These are phyloP conservation scores for Barnardius zonarius DNA, from an alignment of 2,113 vertebrate genomes.

Conservation along the genomic window DNA sequence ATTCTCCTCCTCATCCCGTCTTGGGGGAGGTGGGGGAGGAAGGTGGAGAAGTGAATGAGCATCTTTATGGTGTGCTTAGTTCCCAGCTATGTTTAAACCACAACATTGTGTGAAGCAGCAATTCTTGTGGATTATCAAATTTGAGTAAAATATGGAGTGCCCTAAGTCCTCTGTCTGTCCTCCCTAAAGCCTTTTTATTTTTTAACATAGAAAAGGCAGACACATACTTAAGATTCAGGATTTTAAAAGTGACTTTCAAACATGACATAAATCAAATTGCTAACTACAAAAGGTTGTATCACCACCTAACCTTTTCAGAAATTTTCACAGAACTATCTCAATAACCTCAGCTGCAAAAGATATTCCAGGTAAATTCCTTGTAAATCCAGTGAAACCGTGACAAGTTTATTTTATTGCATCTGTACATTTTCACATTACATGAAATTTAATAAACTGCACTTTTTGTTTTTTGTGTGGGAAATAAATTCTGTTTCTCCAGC, in stretches of 20 bases:
- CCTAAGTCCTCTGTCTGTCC: rapidly evolving
- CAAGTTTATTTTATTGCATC: not conserved
- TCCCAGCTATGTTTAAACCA: not conserved
- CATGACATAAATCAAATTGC: not conserved
- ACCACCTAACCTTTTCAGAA: not conserved
- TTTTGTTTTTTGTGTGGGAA: not conserved
- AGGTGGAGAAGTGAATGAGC: not conserved
- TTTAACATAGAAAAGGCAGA: not conserved
- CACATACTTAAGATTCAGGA: not conserved
- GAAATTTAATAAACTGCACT: not conserved
- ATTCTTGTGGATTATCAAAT: not conserved
- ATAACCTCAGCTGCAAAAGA: not conserved
- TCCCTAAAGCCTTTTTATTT: not conserved
- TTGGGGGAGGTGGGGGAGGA: not conserved
- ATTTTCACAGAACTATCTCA: not conserved
- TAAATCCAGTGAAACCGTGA: not conserved
- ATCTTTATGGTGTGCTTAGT: not conserved
- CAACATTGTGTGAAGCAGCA: rapidly evolving
- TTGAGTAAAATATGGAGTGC: not conserved
- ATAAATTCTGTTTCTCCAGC: not conserved
- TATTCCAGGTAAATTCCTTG: not conserved
- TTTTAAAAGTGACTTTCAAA: not conserved
- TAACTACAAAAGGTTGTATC: not conserved
- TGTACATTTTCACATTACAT: not conserved
- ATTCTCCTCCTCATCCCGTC: not conserved